phyloP scores from a whole-genome alignment of 2,888 invertebrate genomes.

The Scaptomyza cyrtandrae region DNA sequence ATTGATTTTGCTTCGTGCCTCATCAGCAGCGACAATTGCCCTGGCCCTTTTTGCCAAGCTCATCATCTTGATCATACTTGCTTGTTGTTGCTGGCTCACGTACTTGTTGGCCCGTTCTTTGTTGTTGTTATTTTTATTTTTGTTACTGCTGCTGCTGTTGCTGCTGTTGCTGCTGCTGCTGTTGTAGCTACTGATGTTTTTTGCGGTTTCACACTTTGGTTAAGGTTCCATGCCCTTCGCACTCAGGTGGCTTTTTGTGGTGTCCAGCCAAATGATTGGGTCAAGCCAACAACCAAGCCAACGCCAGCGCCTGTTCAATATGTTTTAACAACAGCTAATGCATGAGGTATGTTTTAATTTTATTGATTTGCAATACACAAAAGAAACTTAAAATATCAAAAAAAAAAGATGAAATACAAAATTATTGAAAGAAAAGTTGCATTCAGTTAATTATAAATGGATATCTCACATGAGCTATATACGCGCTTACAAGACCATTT shows the following conservation, averaged over 20 bases:
- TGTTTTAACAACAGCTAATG: constrained; percentile 9
- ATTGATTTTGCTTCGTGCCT: constrained; percentile 78
- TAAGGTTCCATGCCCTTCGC: constrained; percentile 77
- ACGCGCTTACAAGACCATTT: constrained; percentile 1
- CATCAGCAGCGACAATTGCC: constrained; percentile 76
- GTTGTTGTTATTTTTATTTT: too few relatives aligned
- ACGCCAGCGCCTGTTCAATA: constrained; percentile 6
- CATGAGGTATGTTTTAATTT: constrained; percentile 41
- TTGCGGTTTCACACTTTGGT: constrained; percentile 85
- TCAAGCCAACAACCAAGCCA: constrained; percentile 38
- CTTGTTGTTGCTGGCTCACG: constrained; percentile 33
- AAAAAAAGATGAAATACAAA: background rate
- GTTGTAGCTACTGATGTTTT: constrained; percentile 83
- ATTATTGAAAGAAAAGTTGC: background rate
- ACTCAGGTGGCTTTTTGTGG: constrained; percentile 38
- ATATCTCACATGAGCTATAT: background rate
- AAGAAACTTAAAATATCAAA: background rate
- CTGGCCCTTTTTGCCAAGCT: constrained; percentile 33
- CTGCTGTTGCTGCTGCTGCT: constrained; percentile 29
- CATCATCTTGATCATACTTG: constrained; percentile 54
- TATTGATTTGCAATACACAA: constrained; percentile 29
- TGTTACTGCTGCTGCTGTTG: background rate
- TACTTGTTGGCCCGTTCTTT: constrained; percentile 20
- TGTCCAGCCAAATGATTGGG: constrained; percentile 54
- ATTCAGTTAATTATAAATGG: constrained; percentile 22